These are phyloP conservation scores for Sphaeridia pumilis DNA, from an alignment of 2,888 invertebrate species.

Conservation along the genomic window DNA sequence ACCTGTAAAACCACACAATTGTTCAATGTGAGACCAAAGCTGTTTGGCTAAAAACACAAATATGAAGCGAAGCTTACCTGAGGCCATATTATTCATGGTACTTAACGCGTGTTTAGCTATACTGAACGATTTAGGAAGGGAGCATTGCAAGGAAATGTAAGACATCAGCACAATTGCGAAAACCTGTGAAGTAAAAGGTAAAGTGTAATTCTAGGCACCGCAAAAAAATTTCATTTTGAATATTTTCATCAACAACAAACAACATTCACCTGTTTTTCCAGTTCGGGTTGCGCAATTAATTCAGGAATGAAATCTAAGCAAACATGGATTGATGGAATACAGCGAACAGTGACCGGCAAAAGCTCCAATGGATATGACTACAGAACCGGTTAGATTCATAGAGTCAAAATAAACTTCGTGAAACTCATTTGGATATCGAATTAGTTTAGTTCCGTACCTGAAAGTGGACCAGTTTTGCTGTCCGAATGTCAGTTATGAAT, in stretches of 20 bases:
- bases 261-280: slow-evolving; percentile 53
- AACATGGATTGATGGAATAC: slow-evolving; percentile 97
- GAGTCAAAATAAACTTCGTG: too few relatives aligned
- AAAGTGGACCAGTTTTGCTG: slow-evolving; percentile 92
- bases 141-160: slow-evolving; percentile 83
- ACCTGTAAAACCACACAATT: slow-evolving; percentile 17
- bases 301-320: slow-evolving; percentile 94
- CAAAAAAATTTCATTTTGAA: too few relatives aligned
- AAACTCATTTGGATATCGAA: too few relatives aligned
- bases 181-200: slow-evolving; percentile 51
- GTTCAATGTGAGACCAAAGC: too few relatives aligned
- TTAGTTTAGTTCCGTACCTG: too few relatives aligned
- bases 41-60: slow-evolving; percentile 4
- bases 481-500: slow-evolving; percentile 86
- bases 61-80: too few relatives aligned
- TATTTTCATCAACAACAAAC: too few relatives aligned
- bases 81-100: slow-evolving; percentile 69
- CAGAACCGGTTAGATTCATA: slow-evolving; percentile 11
- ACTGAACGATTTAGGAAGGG: slow-evolving; percentile 81
- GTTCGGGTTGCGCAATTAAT: slow-evolving; percentile 79
- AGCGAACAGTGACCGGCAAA: slow-evolving; percentile 78
- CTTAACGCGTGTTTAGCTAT: slow-evolving; percentile 81
- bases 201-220: slow-evolving; percentile 23
- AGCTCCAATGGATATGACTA: slow-evolving; percentile 84
- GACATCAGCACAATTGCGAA: slow-evolving; percentile 89